Evolutionary conservation across 2,113 vertebrate genomes (phyloP), one percentile per base, ranked within the genome.

Genomic region (Diphyllodes magnificus): DNA sequence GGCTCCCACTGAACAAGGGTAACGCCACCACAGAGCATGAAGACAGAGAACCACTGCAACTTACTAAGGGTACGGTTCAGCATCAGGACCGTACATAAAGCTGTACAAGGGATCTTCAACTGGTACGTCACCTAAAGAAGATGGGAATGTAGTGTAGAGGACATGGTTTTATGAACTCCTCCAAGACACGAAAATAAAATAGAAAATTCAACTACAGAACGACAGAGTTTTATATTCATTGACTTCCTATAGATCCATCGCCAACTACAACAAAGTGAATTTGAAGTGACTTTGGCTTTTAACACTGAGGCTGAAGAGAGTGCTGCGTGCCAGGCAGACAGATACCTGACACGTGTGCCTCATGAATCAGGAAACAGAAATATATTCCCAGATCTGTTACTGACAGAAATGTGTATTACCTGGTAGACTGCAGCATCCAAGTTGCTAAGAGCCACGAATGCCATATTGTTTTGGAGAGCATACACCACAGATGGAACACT

Each of bases 401-500:
- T n/a, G 33, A 53, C 25, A 85, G 63, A 73, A 80, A 13, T 6
- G 1, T 7, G 35, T 70, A 84, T 78, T 97, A 99, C 99, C 99
- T 99, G 99, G 93, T 99, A 99, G 44, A 99, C 99, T 1, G 99
- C 99, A 22, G 99, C 99, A 90, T 99, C 99, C 57, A 99, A 98
- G 94, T 99, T 99, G 92, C 99, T 99, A 49, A 99, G 97, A 10
- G 99, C 99, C 69, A 99, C 56, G 50, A 99, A 99, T 2, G 99
- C 99, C 99, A 99, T 99, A 88, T 99, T 99, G 92, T 99, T 99
- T 97, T 99, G 99, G 57, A 99, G 9, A 17, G 99, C 99, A 1
- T 99, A 99, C 19, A 99, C 99, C 24, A 99, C 4, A 1, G 99
- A 99, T 3, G 99, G 99, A 51, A 99, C 98, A 27, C 99, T 99